These are phyloP conservation scores for Caranx melampygus DNA, from an alignment of 2,113 vertebrate genomes.

Conservation along the genomic window DNA sequence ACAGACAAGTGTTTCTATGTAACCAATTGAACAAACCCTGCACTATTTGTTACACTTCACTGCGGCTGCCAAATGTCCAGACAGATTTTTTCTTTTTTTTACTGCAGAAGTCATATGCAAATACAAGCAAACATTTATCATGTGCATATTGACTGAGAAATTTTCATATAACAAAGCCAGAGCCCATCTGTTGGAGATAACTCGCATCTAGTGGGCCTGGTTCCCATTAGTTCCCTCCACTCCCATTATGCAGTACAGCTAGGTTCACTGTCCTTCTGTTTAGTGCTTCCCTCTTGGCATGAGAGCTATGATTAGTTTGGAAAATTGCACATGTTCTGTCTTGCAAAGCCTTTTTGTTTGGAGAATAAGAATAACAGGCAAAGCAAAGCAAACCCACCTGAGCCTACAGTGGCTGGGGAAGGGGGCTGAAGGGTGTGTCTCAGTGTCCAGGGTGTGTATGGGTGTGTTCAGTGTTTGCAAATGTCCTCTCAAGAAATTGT, in stretches of 20 bases:
- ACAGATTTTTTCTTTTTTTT: background rate
- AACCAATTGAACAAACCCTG: background rate
- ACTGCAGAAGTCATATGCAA: background rate
- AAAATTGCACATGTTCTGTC: constrained; percentile 46
- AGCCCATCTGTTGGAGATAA: background rate
- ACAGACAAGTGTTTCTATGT: background rate
- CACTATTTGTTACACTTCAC: constrained; percentile 24
- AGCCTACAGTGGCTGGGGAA: background rate
- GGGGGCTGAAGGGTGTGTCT: constrained; percentile 41
- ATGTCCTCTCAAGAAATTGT: constrained; percentile 1
- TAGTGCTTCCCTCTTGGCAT: background rate
- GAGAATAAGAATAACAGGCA: background rate
- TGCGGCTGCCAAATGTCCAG: background rate
- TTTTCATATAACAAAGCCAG: background rate
- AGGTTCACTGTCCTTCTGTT: constrained; percentile 11
- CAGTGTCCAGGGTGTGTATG: background rate
- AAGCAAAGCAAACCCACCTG: constrained; percentile 10
- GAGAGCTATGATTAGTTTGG: background rate
- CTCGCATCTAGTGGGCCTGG: no score
- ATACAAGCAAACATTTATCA: background rate
- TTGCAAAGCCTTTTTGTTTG: constrained; percentile 35
- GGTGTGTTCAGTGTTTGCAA: constrained; percentile 19
- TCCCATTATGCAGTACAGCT: background rate
- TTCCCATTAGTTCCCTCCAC: background rate
- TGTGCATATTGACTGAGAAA: background rate